Conservation (phyloP, 2,888 invertebrate genomes). For the Lepidochrysops patricia region DNA sequence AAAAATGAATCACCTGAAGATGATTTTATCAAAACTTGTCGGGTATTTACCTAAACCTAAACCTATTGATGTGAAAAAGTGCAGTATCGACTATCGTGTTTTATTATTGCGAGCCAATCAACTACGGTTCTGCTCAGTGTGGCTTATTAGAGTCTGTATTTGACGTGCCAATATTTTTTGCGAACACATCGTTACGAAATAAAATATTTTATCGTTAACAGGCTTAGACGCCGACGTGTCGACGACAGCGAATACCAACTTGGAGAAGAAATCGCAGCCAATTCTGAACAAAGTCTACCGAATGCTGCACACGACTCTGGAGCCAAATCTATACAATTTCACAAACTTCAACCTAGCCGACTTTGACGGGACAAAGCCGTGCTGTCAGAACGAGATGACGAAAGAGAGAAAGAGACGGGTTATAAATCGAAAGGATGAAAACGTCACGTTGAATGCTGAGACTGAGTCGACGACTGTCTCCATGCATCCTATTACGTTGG, state of each 20-base stretch:
- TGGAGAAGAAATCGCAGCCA: constrained; percentile 39
- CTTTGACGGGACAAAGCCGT: constrained; percentile 25
- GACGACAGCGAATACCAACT: constrained; percentile 38
- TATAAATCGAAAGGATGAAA: constrained; percentile 33
- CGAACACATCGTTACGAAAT: background rate
- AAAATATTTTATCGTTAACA: constrained; percentile 27
- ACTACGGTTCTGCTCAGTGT: too few relatives aligned
- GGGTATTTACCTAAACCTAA: too few relatives aligned
- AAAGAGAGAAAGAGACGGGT: constrained; percentile 47
- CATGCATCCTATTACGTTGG: constrained; percentile 36
- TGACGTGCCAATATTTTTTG: background rate
- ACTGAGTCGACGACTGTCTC: constrained; percentile 32
- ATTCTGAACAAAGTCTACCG: constrained; percentile 60
- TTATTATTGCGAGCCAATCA: too few relatives aligned
- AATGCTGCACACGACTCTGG: constrained; percentile 46
- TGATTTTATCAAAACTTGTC: too few relatives aligned
- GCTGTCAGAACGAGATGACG: constrained; percentile 30
- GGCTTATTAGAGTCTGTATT: background rate
- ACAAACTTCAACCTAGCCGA: background rate
- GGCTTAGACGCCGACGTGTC: constrained; percentile 57
- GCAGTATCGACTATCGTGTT: too few relatives aligned
- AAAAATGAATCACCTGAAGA: too few relatives aligned
- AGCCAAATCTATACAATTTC: constrained; percentile 23
- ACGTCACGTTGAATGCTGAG: constrained; percentile 28
- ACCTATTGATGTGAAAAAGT: too few relatives aligned